Percentiles rank a stretch among this genome's conserved stretches.
Conservation (phyloP, 2,113 vertebrate genomes). For the Hemichromis elongatus region DNA sequence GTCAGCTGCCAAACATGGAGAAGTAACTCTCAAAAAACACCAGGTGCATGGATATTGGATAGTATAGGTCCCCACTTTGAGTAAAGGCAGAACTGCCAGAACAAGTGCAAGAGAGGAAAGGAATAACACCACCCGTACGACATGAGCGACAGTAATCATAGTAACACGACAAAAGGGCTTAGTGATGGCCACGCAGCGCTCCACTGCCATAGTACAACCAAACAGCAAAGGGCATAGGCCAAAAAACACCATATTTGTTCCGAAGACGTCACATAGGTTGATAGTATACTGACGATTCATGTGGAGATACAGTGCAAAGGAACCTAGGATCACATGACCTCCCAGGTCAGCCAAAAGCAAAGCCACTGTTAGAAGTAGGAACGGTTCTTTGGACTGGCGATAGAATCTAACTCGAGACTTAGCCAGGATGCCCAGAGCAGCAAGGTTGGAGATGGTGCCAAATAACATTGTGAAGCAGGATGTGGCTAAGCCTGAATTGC, state of each 20-base stretch:
- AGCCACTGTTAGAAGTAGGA: constrained; percentile 75
- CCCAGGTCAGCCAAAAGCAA: constrained; percentile 79
- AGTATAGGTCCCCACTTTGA: constrained; percentile 71
- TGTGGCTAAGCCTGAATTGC: constrained; percentile 46
- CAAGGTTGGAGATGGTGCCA: constrained; percentile 77
- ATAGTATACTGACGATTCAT: constrained; percentile 3
- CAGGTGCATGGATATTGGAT: constrained; percentile 76
- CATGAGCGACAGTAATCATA: constrained; percentile 66
- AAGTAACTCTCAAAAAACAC: constrained; percentile 77
- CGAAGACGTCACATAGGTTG: constrained; percentile 76
- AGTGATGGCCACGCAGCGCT: constrained; percentile 81
- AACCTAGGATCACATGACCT: constrained; percentile 79
- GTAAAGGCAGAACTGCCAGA: constrained; percentile 75
- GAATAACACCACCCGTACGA: constrained; percentile 50
- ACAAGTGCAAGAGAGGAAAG: constrained; percentile 63
- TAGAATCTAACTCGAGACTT: constrained; percentile 64
- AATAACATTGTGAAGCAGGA: constrained; percentile 83
- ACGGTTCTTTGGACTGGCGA: constrained; percentile 70
- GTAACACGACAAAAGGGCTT: constrained; percentile 75
- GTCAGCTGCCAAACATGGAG: constrained; percentile 45
- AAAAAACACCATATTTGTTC: constrained; percentile 83
- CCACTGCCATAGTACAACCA: constrained; percentile 80
- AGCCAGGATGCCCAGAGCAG: constrained; percentile 75
- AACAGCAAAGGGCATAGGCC: constrained; percentile 78
- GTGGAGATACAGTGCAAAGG: constrained; percentile 78